Evolutionary conservation across 2,797 vertebrate species (phyloP).

Genomic region (Remorina albescens): DNA sequence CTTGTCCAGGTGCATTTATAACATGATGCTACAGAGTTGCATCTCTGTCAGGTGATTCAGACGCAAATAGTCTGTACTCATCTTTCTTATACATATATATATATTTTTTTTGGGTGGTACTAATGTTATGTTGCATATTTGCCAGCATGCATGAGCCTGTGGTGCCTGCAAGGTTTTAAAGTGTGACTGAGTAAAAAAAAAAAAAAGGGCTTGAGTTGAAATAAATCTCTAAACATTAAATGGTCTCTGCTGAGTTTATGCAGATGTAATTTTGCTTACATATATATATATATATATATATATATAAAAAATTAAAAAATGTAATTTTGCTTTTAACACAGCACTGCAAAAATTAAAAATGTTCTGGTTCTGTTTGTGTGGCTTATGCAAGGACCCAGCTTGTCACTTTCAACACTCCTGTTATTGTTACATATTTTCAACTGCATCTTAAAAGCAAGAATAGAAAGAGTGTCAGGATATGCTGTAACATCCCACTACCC

Average conservation of each 20-base stretch:
- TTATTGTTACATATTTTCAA: background rate
- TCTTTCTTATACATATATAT: background rate
- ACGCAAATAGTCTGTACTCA: slow-evolving; percentile 15
- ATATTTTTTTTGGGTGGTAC: slow-evolving; percentile 43
- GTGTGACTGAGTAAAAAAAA: slow-evolving; percentile 61
- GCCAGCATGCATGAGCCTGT: slow-evolving; percentile 59
- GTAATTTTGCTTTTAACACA: background rate
- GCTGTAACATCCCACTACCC: slow-evolving; percentile 10
- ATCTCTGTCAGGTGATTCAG: slow-evolving; percentile 22
- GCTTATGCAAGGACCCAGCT: too few species aligned
- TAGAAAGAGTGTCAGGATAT: slow-evolving; percentile 37
- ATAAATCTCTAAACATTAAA: slow-evolving; percentile 64
- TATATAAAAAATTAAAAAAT: too few species aligned
- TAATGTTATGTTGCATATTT: slow-evolving; percentile 51
- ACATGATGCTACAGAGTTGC: slow-evolving; percentile 41
- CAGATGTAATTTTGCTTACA: background rate
- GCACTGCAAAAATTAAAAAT: background rate
- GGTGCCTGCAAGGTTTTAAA: slow-evolving; percentile 61
- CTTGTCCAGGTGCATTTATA: slow-evolving; percentile 21
- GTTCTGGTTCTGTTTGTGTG: slow-evolving; percentile 21
- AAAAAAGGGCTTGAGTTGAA: slow-evolving; percentile 62
- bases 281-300: too few species aligned
- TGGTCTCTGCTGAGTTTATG: slow-evolving; percentile 4
- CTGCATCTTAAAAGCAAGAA: slow-evolving; percentile 23
- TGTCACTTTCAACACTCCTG: slow-evolving; percentile 33